A percentile compares a stretch with the other conserved stretches of the same genome.
Conservation (phyloP, 2,797 vertebrate genomes). For the Coluber constrictor region DNA sequence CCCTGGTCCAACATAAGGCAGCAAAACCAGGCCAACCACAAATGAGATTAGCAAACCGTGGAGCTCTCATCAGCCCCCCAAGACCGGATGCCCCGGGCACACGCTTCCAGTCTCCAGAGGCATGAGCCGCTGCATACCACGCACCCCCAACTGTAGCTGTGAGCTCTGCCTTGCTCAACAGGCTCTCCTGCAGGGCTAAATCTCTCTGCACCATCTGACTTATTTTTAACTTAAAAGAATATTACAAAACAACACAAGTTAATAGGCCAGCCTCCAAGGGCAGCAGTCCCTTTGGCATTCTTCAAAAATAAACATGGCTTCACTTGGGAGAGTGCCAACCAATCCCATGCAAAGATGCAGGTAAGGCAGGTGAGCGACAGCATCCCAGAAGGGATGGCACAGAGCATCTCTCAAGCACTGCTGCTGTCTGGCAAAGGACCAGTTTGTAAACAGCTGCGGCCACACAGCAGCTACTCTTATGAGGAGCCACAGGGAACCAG, state of each 20-base stretch:
- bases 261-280: neutral
- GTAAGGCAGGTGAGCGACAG: neutral
- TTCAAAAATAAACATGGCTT: neutral
- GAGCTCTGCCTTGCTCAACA: neutral
- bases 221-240: neutral
- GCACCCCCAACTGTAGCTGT: neutral
- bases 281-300: neutral
- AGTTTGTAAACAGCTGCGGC: neutral
- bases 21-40: neutral
- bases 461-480: neutral
- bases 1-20: neutral
- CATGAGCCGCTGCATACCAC: neutral
- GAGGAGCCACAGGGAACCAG: neutral
- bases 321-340: neutral
- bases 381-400: neutral
- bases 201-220: neutral
- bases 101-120: neutral
- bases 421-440: neutral
- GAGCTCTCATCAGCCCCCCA: neutral
- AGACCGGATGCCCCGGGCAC: neutral
- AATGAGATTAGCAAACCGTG: neutral
- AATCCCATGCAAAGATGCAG: neutral
- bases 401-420: neutral
- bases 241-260: neutral
- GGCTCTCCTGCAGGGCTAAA: neutral